A percentile compares a stretch with the other conserved stretches of the same genome.
These are phyloP conservation scores for Neopelma chrysocephalum DNA, from an alignment of 2,797 vertebrate species.

Conservation along the genomic window DNA sequence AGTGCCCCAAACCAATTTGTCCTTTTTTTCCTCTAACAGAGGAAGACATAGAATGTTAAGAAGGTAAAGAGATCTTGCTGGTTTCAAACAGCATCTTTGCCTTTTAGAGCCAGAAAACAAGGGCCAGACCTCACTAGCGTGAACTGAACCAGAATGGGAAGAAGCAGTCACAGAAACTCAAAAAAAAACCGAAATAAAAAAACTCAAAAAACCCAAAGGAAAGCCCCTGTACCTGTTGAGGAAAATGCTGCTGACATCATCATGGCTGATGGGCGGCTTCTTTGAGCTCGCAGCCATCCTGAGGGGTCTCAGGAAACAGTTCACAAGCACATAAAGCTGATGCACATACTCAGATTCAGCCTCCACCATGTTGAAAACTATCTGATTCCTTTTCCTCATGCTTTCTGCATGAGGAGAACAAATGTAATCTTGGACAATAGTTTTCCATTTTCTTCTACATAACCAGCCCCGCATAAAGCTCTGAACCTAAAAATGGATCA, in stretches of 20 bases:
- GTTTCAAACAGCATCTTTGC: not conserved
- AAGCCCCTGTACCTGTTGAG: constrained; percentile 88
- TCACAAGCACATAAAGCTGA: constrained; percentile 94
- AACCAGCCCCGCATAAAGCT: constrained; percentile 96
- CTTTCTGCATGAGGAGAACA: constrained; percentile 94
- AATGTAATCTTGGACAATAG: constrained; percentile 97
- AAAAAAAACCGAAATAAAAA: not conserved
- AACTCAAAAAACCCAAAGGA: no score
- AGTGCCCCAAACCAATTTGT: not conserved
- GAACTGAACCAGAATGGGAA: not conserved
- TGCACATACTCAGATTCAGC: constrained; percentile 93
- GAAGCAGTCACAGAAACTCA: not conserved
- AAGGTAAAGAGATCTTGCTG: not conserved
- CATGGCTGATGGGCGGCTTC: constrained; percentile 94
- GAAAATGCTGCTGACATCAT: constrained; percentile 97
- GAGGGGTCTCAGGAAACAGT: constrained; percentile 93
- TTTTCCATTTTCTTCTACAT: constrained; percentile 95
- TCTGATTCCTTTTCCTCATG: constrained; percentile 96
- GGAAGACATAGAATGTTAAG: not conserved
- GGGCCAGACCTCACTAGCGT: not conserved
- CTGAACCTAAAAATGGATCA: constrained; percentile 82
- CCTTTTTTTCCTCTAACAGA: not conserved
- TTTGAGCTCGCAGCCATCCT: constrained; percentile 98
- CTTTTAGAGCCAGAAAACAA: not conserved
- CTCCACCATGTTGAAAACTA: constrained; percentile 97